phyloP scores from a whole-genome alignment of 1,140 invertebrate species.

The Ridgeia piscesae region DNA sequence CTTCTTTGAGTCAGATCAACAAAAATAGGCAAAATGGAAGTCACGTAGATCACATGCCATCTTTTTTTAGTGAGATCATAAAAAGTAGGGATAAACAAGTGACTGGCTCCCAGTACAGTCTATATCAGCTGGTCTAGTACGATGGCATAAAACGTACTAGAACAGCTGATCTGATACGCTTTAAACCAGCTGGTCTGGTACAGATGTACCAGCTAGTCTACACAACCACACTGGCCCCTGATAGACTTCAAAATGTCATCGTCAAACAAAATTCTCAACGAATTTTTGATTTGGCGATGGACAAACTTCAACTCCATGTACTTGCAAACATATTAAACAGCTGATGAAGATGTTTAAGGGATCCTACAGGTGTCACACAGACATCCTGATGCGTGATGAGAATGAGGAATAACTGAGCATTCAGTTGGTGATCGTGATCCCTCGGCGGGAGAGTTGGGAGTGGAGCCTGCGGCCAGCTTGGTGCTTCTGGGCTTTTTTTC shows the following conservation, averaged over 20 bases:
- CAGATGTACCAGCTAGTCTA: too few species aligned
- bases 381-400: background rate
- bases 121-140: too few species aligned
- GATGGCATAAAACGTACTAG: too few species aligned
- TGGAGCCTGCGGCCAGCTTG: background rate
- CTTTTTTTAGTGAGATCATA: background rate
- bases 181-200: too few species aligned
- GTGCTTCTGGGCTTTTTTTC: background rate
- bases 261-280: background rate
- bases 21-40: background rate
- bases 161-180: too few species aligned
- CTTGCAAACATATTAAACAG: background rate
- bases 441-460: background rate
- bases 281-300: background rate
- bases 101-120: background rate
- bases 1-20: too few species aligned
- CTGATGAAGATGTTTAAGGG: background rate
- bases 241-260: background rate
- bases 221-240: too few species aligned
- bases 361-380: background rate
- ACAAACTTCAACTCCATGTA: background rate
- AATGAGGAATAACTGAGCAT: background rate
- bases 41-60: background rate
- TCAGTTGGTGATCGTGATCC: background rate
- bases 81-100: background rate